These are phyloP conservation scores for Spilogale gracilis DNA, from an alignment of 2,113 vertebrate genomes.

Conservation along the genomic window DNA sequence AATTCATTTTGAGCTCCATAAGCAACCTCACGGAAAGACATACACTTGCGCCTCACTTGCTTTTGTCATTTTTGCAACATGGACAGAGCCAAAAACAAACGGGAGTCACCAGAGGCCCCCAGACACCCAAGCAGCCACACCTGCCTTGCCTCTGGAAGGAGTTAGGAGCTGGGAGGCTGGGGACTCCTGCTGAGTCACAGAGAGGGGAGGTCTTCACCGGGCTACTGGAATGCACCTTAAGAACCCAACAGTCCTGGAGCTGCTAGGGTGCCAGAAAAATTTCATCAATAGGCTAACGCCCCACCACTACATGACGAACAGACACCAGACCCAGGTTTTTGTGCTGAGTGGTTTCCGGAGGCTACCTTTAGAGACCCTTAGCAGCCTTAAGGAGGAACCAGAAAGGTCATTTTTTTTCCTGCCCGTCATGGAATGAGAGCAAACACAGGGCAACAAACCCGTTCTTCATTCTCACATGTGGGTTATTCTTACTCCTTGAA, in stretches of 20 bases:
- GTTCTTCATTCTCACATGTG: not conserved
- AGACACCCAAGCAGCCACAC: not conserved
- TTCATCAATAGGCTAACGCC: not conserved
- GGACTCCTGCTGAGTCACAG: not conserved
- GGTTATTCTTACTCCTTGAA: not conserved
- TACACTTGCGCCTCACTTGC: not conserved
- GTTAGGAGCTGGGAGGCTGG: not conserved
- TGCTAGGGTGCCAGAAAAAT: not conserved
- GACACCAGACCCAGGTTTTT: not conserved
- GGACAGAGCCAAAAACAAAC: not conserved
- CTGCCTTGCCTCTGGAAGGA: not conserved
- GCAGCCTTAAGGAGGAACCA: not conserved
- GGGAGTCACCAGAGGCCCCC: not conserved
- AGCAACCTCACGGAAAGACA: not conserved
- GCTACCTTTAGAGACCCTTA: not conserved
- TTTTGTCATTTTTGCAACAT: not conserved
- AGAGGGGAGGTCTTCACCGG: not conserved
- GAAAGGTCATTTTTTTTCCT: not conserved
- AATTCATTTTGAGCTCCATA: not conserved
- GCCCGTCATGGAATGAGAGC: not conserved
- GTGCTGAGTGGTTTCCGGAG: not conserved
- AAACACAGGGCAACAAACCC: not conserved
- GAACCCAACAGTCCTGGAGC: not conserved
- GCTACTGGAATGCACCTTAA: not conserved
- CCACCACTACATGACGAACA: not conserved